Evolutionary conservation across 92 coral and sea anemone species (phyloP).

Genomic region (Bergia sp.): DNA sequence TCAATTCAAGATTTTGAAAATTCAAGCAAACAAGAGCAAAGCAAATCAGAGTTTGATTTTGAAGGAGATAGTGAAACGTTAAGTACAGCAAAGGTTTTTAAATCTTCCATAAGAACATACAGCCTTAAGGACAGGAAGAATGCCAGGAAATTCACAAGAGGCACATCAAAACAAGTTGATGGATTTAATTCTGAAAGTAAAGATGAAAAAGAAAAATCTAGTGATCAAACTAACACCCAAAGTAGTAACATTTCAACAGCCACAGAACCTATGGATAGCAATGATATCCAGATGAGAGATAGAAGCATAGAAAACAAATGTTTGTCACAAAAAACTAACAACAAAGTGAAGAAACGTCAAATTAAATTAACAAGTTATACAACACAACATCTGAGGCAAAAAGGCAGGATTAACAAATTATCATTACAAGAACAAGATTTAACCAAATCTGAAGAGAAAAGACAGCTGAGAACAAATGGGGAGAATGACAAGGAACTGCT

Average conservation of each 20-base stretch:
- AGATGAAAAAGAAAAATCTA: neutral
- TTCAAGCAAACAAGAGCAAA: conserved; percentile 2
- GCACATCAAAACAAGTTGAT: neutral
- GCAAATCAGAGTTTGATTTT: conserved; percentile 28
- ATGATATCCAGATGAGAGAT: neutral
- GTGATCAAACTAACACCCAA: neutral
- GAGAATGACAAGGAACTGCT: neutral
- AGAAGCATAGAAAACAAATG: neutral
- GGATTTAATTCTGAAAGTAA: conserved; percentile 2
- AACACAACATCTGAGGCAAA: neutral
- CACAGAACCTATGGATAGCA: neutral
- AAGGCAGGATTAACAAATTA: neutral
- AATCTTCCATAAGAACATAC: conserved; percentile 19
- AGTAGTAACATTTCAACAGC: neutral
- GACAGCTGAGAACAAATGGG: neutral
- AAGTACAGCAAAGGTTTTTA: neutral
- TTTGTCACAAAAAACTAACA: neutral
- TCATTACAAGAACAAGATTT: neutral
- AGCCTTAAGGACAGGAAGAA: conserved; percentile 13
- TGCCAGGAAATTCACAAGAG: conserved; percentile 16
- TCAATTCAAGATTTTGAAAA: neutral
- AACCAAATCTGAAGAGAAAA: neutral
- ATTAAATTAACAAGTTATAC: conserved; percentile 14
- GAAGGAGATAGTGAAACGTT: neutral
- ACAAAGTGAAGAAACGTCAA: neutral